Conservation (phyloP, 92 coral and sea anemone genomes). For the Isaurus tuberculatus region DNA sequence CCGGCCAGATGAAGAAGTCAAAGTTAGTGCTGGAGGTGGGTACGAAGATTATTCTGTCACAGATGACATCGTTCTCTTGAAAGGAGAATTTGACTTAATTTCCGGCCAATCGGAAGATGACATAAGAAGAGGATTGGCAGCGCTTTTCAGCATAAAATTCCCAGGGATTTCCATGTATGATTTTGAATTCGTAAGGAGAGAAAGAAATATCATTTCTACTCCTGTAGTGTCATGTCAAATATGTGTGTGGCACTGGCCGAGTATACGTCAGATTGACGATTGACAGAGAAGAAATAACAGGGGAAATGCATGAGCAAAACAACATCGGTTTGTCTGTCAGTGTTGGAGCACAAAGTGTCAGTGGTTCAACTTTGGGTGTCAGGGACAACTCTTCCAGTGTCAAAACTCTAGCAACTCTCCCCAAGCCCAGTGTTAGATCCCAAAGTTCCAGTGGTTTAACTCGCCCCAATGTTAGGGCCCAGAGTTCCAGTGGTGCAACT, state of each 20-base stretch:
- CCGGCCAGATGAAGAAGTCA: slow-evolving; percentile 56
- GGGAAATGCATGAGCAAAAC: slow-evolving; percentile 23
- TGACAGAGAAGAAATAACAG: slow-evolving; percentile 19
- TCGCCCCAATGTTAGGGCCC: slow-evolving; percentile 15
- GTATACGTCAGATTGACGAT: slow-evolving; percentile 48
- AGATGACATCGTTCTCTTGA: slow-evolving; percentile 61
- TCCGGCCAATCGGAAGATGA: slow-evolving; percentile 58
- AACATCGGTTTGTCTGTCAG: slow-evolving; percentile 27
- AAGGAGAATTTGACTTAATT: slow-evolving; percentile 60
- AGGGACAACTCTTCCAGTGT: slow-evolving; percentile 32
- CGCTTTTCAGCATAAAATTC: slow-evolving; percentile 29
- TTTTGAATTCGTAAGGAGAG: slow-evolving; percentile 57
- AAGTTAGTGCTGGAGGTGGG: slow-evolving; percentile 39
- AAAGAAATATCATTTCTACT: slow-evolving; percentile 46
- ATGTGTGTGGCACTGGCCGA: slow-evolving; percentile 55
- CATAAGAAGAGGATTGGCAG: slow-evolving; percentile 53
- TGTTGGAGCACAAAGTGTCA: slow-evolving; percentile 32
- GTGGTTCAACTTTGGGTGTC: slow-evolving; percentile 32
- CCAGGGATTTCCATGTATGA: slow-evolving; percentile 19
- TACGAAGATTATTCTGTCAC: slow-evolving; percentile 57
- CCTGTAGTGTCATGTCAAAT: slow-evolving; percentile 63
- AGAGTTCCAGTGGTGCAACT: slow-evolving; percentile 15
- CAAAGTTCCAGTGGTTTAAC: slow-evolving; percentile 26
- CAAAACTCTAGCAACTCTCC: slow-evolving; percentile 19
- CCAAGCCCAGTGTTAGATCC: slow-evolving; percentile 22